Evolutionary conservation across 2,113 vertebrate genomes (phyloP).

Genomic region (Rynchops niger): DNA sequence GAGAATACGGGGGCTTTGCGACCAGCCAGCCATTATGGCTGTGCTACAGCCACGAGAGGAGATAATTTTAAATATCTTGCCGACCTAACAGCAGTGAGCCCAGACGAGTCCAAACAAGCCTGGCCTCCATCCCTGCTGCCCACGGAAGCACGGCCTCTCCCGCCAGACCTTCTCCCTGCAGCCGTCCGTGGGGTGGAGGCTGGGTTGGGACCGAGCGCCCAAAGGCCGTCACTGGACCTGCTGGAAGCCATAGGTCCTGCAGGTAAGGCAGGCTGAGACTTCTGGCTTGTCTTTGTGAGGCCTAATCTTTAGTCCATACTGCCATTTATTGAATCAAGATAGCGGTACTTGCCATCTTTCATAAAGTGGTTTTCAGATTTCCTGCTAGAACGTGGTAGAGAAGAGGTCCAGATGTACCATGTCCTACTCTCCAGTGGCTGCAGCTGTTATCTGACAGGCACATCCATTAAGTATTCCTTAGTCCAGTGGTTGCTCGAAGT

Average conservation of each 20-base stretch:
- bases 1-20: background rate
- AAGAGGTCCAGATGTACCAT: background rate
- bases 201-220: background rate
- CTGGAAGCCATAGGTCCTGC: background rate
- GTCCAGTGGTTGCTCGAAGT: background rate
- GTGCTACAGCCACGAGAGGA: background rate
- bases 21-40: background rate
- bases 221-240: background rate
- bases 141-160: background rate
- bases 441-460: background rate
- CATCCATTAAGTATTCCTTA: background rate
- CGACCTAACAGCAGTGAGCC: background rate
- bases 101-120: background rate
- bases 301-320: background rate
- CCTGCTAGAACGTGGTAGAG: background rate
- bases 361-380: background rate
- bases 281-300: background rate
- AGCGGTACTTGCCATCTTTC: background rate
- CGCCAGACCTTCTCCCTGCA: fast-evolving
- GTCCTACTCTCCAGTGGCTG: background rate
- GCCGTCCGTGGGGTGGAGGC: background rate
- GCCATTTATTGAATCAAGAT: background rate
- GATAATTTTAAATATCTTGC: background rate
- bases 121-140: background rate
- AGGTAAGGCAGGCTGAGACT: background rate